A percentile compares a stretch with the other conserved stretches of the same genome.
Conservation (phyloP, 2,888 invertebrate genomes). For the Andrena praecox region DNA sequence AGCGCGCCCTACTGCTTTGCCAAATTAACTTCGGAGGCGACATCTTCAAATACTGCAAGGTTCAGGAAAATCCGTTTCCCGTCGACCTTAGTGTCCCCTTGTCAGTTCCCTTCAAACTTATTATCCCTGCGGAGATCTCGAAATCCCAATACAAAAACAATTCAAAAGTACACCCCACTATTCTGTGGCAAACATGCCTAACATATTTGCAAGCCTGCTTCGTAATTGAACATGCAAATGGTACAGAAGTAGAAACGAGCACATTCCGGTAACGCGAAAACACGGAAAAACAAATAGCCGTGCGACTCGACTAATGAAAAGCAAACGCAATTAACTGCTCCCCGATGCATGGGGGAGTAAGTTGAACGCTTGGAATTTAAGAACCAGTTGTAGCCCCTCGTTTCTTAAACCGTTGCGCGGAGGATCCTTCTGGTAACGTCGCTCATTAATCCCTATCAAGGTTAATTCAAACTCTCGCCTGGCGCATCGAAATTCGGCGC, state of each 20-base stretch:
- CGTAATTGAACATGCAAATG: constrained; percentile 9
- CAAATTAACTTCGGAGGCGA: too few relatives aligned
- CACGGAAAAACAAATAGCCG: not conserved
- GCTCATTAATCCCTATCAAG: not conserved
- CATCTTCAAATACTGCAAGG: too few relatives aligned
- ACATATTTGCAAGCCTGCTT: not conserved
- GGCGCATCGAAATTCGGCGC: not conserved
- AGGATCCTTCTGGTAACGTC: not conserved
- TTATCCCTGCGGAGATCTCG: too few relatives aligned
- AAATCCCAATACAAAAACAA: not conserved
- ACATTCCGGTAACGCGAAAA: not conserved
- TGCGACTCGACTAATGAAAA: constrained; percentile 21
- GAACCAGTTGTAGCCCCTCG: not conserved
- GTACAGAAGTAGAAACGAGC: not conserved
- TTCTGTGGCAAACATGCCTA: not conserved
- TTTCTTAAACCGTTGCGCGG: not conserved
- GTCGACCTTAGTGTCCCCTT: too few relatives aligned
- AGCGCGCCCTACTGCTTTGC: too few relatives aligned
- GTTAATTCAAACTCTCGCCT: not conserved
- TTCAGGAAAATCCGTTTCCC: too few relatives aligned
- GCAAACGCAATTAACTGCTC: constrained; percentile 33
- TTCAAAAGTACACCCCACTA: not conserved
- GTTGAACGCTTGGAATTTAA: constrained; percentile 12
- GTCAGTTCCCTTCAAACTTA: not conserved
- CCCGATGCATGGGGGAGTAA: constrained; percentile 12